A percentile compares a stretch with the other conserved stretches of the same genome.
phyloP scores from a whole-genome alignment of 1,140 invertebrate species.

The Alviniconcha marisindica region DNA sequence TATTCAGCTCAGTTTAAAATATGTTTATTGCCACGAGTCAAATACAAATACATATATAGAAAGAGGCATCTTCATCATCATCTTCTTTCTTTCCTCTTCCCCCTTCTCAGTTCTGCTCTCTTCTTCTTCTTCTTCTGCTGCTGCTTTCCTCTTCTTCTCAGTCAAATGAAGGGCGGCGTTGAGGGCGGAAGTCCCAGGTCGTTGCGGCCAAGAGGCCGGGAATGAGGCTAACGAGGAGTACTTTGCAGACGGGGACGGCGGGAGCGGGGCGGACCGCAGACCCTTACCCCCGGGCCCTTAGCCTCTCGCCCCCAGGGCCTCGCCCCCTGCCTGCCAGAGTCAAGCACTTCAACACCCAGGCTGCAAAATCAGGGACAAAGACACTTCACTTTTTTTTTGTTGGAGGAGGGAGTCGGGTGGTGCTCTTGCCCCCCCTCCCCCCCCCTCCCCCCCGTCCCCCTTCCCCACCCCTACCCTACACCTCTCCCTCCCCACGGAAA shows the following conservation, averaged over 20 bases:
- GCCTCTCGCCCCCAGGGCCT: neutral
- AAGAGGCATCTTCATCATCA: too few species aligned
- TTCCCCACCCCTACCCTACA: neutral
- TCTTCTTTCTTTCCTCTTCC: too few species aligned
- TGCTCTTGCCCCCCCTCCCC: neutral
- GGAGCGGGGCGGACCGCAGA: neutral
- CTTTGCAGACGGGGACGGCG: neutral
- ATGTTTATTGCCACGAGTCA: too few species aligned
- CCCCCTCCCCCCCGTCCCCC: neutral
- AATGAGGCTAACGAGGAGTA: too few species aligned
- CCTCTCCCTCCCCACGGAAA: neutral
- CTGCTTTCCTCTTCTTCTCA: too few species aligned
- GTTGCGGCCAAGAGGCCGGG: too few species aligned
- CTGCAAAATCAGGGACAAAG: neutral
- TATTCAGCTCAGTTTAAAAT: too few species aligned
- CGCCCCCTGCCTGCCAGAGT: slow-evolving; percentile 6
- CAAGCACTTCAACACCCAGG: slow-evolving; percentile 14
- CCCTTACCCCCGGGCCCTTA: neutral
- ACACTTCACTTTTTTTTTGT: slow-evolving; percentile 9
- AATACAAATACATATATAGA: too few species aligned
- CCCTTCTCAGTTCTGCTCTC: too few species aligned
- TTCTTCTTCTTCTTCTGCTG: too few species aligned
- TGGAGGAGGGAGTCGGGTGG: neutral
- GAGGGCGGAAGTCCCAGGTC: too few species aligned
- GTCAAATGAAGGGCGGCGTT: too few species aligned